Percentiles rank a stretch among this genome's conserved stretches.
phyloP scores from a whole-genome alignment of 2,888 invertebrate species.

The Hylaea fasciaria region DNA sequence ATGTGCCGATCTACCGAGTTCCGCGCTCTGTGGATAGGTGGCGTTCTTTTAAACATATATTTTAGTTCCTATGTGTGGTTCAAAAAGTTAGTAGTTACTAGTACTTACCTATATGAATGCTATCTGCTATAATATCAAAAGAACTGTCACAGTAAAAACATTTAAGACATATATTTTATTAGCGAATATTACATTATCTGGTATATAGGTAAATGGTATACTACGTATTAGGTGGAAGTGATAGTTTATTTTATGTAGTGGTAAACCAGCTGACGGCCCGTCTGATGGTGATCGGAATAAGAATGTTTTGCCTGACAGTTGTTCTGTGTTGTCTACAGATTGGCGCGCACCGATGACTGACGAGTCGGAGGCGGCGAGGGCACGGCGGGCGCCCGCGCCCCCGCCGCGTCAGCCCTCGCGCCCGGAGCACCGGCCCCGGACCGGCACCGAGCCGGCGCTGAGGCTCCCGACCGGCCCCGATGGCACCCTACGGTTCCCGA shows the following conservation, averaged over 20 bases:
- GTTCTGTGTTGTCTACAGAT: conserved; percentile 61
- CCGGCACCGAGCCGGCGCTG: conserved; percentile 38
- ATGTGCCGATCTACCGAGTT: conserved; percentile 59
- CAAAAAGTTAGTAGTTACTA: too few relatives aligned
- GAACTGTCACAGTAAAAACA: too few relatives aligned
- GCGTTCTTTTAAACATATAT: conserved; percentile 49
- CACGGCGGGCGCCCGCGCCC: conserved; percentile 73
- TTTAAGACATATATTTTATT: too few relatives aligned
- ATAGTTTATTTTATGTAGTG: too few relatives aligned
- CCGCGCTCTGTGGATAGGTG: conserved; percentile 62
- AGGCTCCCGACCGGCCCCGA: conserved; percentile 25
- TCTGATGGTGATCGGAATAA: too few relatives aligned
- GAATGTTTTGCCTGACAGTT: background rate
- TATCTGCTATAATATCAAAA: too few relatives aligned
- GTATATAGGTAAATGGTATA: too few relatives aligned
- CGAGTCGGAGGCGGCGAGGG: conserved; percentile 77
- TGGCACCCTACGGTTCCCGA: background rate
- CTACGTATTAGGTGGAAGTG: too few relatives aligned
- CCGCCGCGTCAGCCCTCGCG: conserved; percentile 67
- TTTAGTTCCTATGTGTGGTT: too few relatives aligned
- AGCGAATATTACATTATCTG: too few relatives aligned
- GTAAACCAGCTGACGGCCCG: too few relatives aligned
- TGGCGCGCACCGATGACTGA: conserved; percentile 83
- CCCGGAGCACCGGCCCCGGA: conserved; percentile 69
- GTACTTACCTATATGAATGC: too few relatives aligned